Conservation (phyloP, 2,797 vertebrate genomes). For the Sebastolobus altivelis region DNA sequence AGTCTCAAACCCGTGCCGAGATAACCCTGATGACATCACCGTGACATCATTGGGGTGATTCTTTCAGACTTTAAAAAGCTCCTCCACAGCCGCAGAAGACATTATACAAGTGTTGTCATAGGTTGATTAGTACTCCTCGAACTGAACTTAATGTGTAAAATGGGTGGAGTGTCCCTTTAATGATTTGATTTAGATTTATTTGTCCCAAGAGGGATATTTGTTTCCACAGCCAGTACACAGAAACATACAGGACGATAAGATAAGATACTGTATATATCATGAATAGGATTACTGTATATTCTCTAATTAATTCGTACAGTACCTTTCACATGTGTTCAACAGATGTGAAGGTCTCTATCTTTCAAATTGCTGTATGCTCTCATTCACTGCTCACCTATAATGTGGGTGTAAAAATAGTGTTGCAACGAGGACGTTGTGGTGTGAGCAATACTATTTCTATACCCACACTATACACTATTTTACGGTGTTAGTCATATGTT, state of each 20-base stretch:
- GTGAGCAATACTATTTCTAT: background rate
- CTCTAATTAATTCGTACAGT: background rate
- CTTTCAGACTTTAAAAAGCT: background rate
- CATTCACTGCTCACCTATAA: background rate
- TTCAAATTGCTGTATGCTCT: background rate
- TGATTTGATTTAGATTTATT: no score
- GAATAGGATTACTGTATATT: background rate
- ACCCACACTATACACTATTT: background rate
- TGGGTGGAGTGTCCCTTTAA: background rate
- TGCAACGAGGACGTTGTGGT: background rate
- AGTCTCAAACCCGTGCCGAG: background rate
- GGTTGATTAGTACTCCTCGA: background rate
- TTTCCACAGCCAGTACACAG: no score
- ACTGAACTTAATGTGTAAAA: background rate
- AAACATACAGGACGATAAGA: background rate
- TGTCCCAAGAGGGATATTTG: no score
- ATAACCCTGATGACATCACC: background rate
- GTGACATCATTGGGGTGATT: background rate
- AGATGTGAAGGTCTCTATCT: background rate
- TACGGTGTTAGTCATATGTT: background rate
- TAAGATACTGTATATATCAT: background rate
- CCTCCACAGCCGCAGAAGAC: background rate
- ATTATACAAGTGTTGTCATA: background rate
- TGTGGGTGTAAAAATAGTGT: background rate
- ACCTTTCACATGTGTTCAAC: background rate